Conservation (phyloP, 2,113 vertebrate genomes). For the Hypanus sabinus region DNA sequence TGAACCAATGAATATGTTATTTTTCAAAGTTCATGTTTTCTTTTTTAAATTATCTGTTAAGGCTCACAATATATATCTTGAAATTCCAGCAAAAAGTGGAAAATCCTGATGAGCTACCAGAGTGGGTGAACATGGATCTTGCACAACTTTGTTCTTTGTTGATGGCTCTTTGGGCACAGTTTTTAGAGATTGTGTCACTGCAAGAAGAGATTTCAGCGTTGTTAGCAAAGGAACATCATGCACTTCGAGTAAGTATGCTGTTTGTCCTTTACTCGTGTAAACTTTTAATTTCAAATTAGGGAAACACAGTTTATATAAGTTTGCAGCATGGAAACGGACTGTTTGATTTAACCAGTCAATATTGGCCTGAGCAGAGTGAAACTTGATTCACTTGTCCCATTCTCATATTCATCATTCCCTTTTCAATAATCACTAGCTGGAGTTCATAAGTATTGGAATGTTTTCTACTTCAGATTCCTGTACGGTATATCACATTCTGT, state of each 20-base stretch:
- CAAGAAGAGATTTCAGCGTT: conserved; percentile 77
- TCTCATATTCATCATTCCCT: not conserved
- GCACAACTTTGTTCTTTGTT: conserved; percentile 95
- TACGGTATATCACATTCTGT: too few relatives aligned
- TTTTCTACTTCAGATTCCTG: not conserved
- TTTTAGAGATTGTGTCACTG: conserved; percentile 84
- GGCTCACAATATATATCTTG: not conserved
- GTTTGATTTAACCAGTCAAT: not conserved
- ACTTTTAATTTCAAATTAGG: not conserved
- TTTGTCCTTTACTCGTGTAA: conserved; percentile 2
- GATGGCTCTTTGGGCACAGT: conserved; percentile 96
- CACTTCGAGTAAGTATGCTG: conserved; percentile 72
- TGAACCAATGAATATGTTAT: not conserved
- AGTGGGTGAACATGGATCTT: conserved; percentile 97
- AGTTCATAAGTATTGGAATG: not conserved
- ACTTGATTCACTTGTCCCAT: not conserved
- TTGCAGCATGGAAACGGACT: not conserved
- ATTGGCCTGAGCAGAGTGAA: not conserved
- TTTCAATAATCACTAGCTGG: not conserved
- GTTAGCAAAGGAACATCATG: conserved; percentile 84
- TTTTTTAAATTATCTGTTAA: not conserved
- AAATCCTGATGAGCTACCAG: conserved; percentile 91
- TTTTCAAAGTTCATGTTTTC: not conserved
- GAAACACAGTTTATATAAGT: not conserved
- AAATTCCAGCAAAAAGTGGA: conserved; percentile 69